Base-by-base conservation (phyloP, 2,113 vertebrate genomes). In the Danionella cerebrum region DNA sequence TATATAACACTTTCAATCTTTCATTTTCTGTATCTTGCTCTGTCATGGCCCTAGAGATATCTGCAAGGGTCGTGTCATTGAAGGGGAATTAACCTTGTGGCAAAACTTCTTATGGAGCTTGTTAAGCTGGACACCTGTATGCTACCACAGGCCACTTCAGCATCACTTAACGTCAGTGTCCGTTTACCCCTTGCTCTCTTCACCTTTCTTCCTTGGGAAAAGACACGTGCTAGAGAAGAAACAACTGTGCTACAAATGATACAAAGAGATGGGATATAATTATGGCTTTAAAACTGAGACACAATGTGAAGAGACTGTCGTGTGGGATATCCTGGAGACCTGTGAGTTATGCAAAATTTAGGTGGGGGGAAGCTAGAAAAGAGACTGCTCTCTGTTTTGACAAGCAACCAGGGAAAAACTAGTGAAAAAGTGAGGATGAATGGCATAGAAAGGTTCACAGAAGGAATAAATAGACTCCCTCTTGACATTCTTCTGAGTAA, bases 61-160 rank as follows among this genome's bases (percentile, higher is more conserved):
- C 48, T 21, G 6, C 21, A 67, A 65, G 68, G 67, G 54, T 41
- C 39, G 60, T 68, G 24, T 6, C 70, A 63, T 68, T 77, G 67
- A 65, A 76, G 76, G 76, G 70, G 53, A 78, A 84, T 82, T 84
- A 82, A 80, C 79, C 82, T 82, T 63, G 6, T 52, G 57, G 71
- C 50, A 57, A 60, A 70, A 67, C 29, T 52, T 39, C 76, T 81
- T 71, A 66, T 44, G 33, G 76, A 80, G 77, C 78, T 83, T 78
- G 81, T 85, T 83, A 82, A 74, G 68, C 54, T 57, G 36, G 64
- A 83, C 77, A 77, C 79, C 79, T 78, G 74, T 70, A 44, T 16
- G 35, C 45, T 21, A 39, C 57, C 66, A 45, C 18, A 21, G 10
- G 62, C 39, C 50, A 59, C 79, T 70, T 68, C 54, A 65, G 44